Conservation (phyloP, 2,888 invertebrate species). For the Sinotaia quadrata region DNA sequence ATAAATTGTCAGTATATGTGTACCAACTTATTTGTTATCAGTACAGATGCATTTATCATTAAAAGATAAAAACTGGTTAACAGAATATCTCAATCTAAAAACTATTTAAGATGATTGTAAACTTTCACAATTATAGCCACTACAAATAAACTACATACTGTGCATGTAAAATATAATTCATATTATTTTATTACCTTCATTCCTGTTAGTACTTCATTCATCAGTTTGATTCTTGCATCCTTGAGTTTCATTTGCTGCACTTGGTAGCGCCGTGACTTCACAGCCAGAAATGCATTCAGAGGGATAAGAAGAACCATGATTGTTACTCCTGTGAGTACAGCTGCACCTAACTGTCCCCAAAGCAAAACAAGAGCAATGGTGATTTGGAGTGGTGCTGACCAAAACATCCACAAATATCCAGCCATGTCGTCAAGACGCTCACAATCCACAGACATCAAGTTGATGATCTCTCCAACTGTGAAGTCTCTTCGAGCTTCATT, state of each 20-base stretch:
- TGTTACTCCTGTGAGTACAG: slow-evolving; percentile 90
- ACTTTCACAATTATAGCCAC: no score
- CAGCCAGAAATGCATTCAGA: slow-evolving; percentile 67
- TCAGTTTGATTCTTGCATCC: slow-evolving; percentile 63
- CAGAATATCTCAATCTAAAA: no score
- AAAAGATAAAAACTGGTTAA: no score
- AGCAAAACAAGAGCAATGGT: slow-evolving; percentile 68
- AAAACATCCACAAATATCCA: slow-evolving; percentile 66
- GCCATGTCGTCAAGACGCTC: slow-evolving; percentile 69
- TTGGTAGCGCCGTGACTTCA: slow-evolving; percentile 64
- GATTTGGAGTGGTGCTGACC: slow-evolving; percentile 78
- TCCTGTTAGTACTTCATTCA: slow-evolving; percentile 65
- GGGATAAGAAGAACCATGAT: slow-evolving; percentile 92
- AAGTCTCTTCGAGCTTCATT: slow-evolving; percentile 64
- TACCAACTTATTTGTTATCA: no score
- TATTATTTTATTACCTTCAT: slow-evolving; percentile 60
- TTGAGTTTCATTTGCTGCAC: slow-evolving; percentile 62
- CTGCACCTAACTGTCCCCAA: slow-evolving; percentile 77
- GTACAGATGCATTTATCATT: no score
- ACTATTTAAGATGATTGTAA: no score
- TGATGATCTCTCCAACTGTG: slow-evolving; percentile 72
- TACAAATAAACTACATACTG: not conserved
- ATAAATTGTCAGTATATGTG: no score
- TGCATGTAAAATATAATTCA: no score
- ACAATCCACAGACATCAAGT: slow-evolving; percentile 72